Conservation (phyloP, 2,888 invertebrate species). For the Pilophorus perplexus region DNA sequence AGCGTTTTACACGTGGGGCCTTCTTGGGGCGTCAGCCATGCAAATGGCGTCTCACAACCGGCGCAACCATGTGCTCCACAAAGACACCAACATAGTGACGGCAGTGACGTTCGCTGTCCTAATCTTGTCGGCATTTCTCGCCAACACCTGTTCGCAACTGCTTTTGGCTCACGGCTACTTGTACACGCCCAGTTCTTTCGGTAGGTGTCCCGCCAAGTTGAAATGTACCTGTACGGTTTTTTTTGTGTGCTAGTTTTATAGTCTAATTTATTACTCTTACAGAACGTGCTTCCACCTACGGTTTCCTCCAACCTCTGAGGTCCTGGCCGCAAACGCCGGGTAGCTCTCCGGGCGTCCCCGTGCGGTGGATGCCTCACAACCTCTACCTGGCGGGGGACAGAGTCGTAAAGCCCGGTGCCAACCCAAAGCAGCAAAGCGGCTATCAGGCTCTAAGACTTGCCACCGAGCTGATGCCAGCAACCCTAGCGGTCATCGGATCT, state of each 20-base stretch:
- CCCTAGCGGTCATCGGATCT: slow-evolving; percentile 71
- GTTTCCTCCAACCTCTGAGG: slow-evolving; percentile 63
- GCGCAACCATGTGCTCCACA: slow-evolving; percentile 60
- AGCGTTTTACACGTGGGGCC: slow-evolving; percentile 83
- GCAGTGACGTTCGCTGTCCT: slow-evolving; percentile 72
- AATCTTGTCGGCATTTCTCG: slow-evolving; percentile 72
- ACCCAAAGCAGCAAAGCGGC: slow-evolving; percentile 51
- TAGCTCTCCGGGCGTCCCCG: slow-evolving; percentile 59
- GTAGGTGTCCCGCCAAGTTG: slow-evolving; percentile 57
- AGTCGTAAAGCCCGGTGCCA: slow-evolving; percentile 60
- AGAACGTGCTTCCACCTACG: slow-evolving; percentile 71
- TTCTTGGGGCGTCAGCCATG: slow-evolving; percentile 76
- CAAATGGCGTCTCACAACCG: slow-evolving; percentile 75
- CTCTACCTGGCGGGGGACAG: slow-evolving; percentile 70
- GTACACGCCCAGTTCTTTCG: slow-evolving; percentile 81
- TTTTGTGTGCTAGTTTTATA: no score
- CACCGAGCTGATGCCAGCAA: slow-evolving; percentile 87
- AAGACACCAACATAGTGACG: slow-evolving; percentile 66
- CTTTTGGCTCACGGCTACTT: slow-evolving; percentile 66
- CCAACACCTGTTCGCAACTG: slow-evolving; percentile 78
- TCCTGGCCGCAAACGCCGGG: slow-evolving; percentile 61
- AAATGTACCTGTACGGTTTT: no score
- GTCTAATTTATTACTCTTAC: slow-evolving; percentile 49
- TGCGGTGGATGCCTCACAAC: slow-evolving; percentile 68
- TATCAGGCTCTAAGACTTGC: slow-evolving; percentile 81